Evolutionary conservation across 2,113 vertebrate species (phyloP).

Genomic region (Petaurus breviceps): DNA sequence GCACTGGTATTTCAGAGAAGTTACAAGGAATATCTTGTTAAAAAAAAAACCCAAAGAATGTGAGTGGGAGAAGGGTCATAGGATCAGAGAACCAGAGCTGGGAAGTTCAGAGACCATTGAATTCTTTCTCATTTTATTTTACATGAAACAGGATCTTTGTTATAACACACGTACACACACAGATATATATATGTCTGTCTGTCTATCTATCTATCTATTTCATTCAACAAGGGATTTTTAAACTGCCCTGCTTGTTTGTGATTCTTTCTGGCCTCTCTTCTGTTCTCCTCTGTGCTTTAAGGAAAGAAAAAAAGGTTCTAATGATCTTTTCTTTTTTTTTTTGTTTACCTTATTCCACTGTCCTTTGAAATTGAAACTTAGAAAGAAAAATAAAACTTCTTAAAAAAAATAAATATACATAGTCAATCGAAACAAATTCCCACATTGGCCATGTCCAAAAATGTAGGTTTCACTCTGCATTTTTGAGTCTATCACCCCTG

Average conservation of each 20-base stretch:
- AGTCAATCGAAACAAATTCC: not conserved
- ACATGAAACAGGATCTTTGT: not conserved
- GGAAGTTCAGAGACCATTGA: not conserved
- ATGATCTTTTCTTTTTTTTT: not conserved
- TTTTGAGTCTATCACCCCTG: not conserved
- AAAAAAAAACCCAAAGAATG: not conserved
- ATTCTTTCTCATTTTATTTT: not conserved
- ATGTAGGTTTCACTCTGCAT: not conserved
- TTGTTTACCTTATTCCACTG: not conserved
- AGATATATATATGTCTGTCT: not conserved
- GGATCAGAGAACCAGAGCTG: not conserved
- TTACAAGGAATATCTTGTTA: not conserved
- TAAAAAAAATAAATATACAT: not conserved
- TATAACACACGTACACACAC: not conserved
- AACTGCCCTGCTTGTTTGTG: not conserved
- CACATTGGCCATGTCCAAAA: too few species aligned
- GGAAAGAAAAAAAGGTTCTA: not conserved
- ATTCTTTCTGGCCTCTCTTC: not conserved
- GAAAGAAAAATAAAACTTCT: not conserved
- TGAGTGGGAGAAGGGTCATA: not conserved
- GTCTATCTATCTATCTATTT: not conserved
- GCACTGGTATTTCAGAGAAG: not conserved
- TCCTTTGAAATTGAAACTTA: not conserved
- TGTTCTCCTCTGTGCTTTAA: not conserved
- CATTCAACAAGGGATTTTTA: not conserved